phyloP scores from a whole-genome alignment of 2,888 invertebrate genomes.

The Hydrotaea cyrtoneurina region DNA sequence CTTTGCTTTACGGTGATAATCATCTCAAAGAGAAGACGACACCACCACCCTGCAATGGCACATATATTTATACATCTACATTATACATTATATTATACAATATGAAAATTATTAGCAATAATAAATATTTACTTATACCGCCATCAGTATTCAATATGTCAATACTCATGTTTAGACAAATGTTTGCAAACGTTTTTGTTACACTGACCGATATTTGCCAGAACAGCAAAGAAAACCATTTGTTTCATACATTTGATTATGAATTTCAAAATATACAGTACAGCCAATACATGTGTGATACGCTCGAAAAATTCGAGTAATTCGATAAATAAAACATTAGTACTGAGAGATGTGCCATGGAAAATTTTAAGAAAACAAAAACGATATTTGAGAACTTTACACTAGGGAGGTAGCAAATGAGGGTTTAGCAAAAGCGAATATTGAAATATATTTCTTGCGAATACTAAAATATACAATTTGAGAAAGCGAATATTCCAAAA shows the following conservation, averaged over 20 bases:
- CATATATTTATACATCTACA: not conserved
- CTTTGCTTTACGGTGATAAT: no score
- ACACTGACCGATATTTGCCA: slow-evolving; percentile 60
- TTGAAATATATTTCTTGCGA: no score
- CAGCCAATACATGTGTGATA: not conserved
- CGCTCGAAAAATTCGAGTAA: not conserved
- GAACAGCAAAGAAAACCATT: slow-evolving; percentile 22
- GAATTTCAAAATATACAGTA: slow-evolving; percentile 6
- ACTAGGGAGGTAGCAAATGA: no score
- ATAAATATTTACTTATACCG: slow-evolving; percentile 7
- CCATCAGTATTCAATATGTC: slow-evolving; percentile 50
- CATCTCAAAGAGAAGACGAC: no score
- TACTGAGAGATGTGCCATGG: no score
- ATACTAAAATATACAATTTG: no score
- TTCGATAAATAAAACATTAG: no score
- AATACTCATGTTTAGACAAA: slow-evolving; percentile 51
- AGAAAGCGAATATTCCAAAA: no score
- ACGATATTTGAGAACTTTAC: no score
- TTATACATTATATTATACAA: not conserved
- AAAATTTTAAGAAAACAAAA: no score
- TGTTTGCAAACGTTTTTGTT: slow-evolving; percentile 55
- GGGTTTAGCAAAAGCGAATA: no score
- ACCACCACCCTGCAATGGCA: no score
- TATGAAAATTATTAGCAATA: not conserved
- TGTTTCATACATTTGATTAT: not conserved